Conservation (phyloP, 2,888 invertebrate species). For the Sphaeridia pumilis region DNA sequence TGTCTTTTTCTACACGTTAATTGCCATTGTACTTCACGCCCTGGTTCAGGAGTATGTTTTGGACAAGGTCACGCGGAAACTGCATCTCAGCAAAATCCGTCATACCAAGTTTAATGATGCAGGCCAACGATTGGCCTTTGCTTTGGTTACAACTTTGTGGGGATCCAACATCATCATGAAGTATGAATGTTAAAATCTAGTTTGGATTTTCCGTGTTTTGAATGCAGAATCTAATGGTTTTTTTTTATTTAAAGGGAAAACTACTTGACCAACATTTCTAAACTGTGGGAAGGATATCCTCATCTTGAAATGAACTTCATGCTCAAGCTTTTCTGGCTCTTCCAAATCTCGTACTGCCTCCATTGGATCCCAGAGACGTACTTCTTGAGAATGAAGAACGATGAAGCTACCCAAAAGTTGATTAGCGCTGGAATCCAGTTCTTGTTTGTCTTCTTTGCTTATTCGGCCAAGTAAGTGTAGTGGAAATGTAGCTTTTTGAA, state of each 20-base stretch:
- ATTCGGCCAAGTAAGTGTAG: constrained; percentile 80
- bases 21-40: constrained; percentile 95
- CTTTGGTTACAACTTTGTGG: constrained; percentile 78
- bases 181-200: constrained; percentile 41
- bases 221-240: no score
- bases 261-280: constrained; percentile 48
- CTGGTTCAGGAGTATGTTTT: constrained; percentile 95
- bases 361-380: constrained; percentile 95
- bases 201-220: background rate
- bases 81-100: constrained; percentile 92
- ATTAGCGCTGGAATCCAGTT: constrained; percentile 69
- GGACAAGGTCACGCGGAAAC: constrained; percentile 89
- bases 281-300: constrained; percentile 74
- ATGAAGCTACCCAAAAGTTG: constrained; percentile 67
- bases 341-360: constrained; percentile 88
- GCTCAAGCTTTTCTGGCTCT: constrained; percentile 86
- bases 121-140: constrained; percentile 86
- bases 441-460: constrained; percentile 67
- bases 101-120: constrained; percentile 93
- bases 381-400: constrained; percentile 85
- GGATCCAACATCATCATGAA: constrained; percentile 79
- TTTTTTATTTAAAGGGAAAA: no score
- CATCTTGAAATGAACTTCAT: constrained; percentile 61
- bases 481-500: no score
- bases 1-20: constrained; percentile 91